phyloP scores from a whole-genome alignment of 2,113 vertebrate species.

The Syngnathus scovelli region DNA sequence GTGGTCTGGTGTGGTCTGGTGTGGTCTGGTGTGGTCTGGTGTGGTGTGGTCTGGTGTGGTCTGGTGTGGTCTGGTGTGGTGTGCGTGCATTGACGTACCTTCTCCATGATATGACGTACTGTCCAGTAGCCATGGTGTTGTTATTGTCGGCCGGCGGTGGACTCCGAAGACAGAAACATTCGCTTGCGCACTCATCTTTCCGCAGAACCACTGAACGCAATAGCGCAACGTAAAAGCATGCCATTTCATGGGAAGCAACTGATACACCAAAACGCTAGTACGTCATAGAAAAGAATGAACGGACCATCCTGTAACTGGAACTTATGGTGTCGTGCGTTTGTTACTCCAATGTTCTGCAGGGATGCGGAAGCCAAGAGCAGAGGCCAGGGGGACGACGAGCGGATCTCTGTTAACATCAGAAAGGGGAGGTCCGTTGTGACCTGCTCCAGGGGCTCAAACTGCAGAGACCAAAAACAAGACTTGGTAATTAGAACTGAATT shows the following conservation, averaged over 20 bases:
- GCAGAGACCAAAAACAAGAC: slow-evolving; percentile 26
- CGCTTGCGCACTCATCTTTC: slow-evolving; percentile 89
- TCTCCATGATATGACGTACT: slow-evolving; percentile 88
- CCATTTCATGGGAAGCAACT: too few relatives aligned
- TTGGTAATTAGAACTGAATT: too few relatives aligned
- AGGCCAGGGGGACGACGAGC: slow-evolving; percentile 90
- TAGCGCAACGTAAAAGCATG: not conserved
- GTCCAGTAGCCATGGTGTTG: slow-evolving; percentile 82
- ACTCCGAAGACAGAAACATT: slow-evolving; percentile 89
- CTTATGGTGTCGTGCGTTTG: slow-evolving; percentile 60
- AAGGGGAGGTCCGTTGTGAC: slow-evolving; percentile 88
- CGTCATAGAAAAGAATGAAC: too few relatives aligned
- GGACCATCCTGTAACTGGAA: slow-evolving; percentile 24
- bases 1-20: not conserved
- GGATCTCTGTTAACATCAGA: slow-evolving; percentile 85
- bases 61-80: not conserved
- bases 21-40: too few relatives aligned
- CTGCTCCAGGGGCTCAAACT: slow-evolving; percentile 89
- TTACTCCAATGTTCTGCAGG: slow-evolving; percentile 72
- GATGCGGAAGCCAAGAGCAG: slow-evolving; percentile 80
- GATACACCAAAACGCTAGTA: too few relatives aligned
- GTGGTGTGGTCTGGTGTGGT: not conserved
- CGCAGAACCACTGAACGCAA: slow-evolving; percentile 81
- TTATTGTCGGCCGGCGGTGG: slow-evolving; percentile 71
- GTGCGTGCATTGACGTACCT: slow-evolving; percentile 64